These are phyloP conservation scores for Vulpes lagopus DNA, from an alignment of 2,113 vertebrate species.

Conservation along the genomic window DNA sequence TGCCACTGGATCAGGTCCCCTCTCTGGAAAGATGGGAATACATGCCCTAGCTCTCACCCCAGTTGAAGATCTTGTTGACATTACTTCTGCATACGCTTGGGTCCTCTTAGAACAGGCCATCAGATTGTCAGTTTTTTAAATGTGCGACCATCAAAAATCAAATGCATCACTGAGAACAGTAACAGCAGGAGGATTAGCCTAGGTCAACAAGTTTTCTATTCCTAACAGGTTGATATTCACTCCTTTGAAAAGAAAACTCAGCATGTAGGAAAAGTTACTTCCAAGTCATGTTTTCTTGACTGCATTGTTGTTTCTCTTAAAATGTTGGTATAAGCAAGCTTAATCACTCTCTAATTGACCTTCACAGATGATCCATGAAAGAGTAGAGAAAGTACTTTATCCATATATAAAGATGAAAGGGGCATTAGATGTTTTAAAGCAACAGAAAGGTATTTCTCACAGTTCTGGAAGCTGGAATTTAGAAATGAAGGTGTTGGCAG, in stretches of 20 bases:
- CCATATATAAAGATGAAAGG: not conserved
- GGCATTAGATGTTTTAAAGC: not conserved
- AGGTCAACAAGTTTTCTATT: slow-evolving; percentile 57
- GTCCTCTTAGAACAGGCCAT: slow-evolving; percentile 17
- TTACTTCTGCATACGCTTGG: not conserved
- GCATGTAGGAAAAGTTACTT: not conserved
- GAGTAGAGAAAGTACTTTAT: not conserved
- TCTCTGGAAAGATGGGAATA: not conserved
- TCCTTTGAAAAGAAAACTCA: slow-evolving; percentile 7
- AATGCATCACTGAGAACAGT: not conserved
- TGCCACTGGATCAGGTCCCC: not conserved
- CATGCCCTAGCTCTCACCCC: not conserved
- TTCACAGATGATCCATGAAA: not conserved
- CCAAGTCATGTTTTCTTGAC: slow-evolving; percentile 4
- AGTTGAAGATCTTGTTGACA: slow-evolving; percentile 1
- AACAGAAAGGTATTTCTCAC: not conserved
- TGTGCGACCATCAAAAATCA: not conserved
- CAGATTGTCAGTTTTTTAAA: not conserved
- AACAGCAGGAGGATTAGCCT: slow-evolving; percentile 17
- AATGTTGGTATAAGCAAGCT: not conserved
- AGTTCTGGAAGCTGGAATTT: not conserved
- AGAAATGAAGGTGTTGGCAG: not conserved
- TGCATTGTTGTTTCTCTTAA: not conserved
- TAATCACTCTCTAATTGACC: not conserved
- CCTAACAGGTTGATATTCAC: slow-evolving; percentile 26